Conservation (phyloP, 2,113 vertebrate genomes). For the Nothobranchius kuhntae region DNA sequence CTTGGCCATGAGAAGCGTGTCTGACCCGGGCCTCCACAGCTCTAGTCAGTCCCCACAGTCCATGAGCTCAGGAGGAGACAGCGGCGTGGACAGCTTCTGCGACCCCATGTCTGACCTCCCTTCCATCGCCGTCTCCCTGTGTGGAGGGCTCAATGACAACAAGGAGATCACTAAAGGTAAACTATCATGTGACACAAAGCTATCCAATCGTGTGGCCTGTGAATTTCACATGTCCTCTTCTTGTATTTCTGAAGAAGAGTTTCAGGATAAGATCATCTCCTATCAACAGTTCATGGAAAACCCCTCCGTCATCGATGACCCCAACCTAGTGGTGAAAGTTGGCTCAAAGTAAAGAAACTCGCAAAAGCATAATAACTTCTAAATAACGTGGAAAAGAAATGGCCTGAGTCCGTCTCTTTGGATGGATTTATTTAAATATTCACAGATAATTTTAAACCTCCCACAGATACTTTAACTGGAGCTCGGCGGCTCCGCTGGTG, state of each 20-base stretch:
- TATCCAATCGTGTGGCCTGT: too few relatives aligned
- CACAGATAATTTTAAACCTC: constrained; percentile 5
- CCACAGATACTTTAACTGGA: constrained; percentile 95
- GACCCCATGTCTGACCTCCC: constrained; percentile 89
- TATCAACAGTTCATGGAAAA: constrained; percentile 93
- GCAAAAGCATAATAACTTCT: not conserved
- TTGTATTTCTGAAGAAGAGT: constrained; percentile 81
- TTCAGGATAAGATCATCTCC: constrained; percentile 87
- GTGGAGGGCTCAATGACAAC: constrained; percentile 91
- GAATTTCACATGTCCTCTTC: not conserved
- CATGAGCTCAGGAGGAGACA: constrained; percentile 89
- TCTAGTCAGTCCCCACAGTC: constrained; percentile 90
- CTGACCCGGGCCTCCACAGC: constrained; percentile 73
- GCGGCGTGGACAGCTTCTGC: constrained; percentile 90
- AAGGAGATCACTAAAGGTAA: constrained; percentile 91
- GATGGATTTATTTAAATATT: constrained; percentile 5
- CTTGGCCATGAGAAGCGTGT: constrained; percentile 56
- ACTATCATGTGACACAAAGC: not conserved
- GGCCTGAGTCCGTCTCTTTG: not conserved
- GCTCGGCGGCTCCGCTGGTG: constrained; percentile 90
- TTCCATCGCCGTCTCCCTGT: constrained; percentile 91
- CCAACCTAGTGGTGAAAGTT: constrained; percentile 94
- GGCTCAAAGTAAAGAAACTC: constrained; percentile 85
- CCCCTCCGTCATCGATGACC: constrained; percentile 93
- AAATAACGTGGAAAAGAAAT: not conserved